Base-by-base conservation (phyloP, 2,888 invertebrate genomes). In the Oegoconia quadripuncta region DNA sequence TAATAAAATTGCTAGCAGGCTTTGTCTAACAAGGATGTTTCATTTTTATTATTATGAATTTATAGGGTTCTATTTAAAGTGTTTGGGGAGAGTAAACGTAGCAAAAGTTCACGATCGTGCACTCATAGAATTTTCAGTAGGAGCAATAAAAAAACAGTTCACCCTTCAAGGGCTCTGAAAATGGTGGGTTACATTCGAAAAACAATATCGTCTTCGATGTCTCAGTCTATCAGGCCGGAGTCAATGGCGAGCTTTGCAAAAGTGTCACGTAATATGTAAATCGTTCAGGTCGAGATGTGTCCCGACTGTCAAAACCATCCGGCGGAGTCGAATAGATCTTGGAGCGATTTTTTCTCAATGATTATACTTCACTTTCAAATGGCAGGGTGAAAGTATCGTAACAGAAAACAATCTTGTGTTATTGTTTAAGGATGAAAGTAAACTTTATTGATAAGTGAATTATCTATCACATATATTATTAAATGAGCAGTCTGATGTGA, bases 251-350 rank as follows among this genome's bases (percentile, higher is more conserved):
- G 66, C 68, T 84, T 67, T 63, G 75, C 65, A 86, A 87, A 81
- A 83, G 66, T 78, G 76, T 84, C 86, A 86, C 86, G 86, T 87
- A 81, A 74, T 84, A 87, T 87, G 84, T 86, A 87, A 86, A 87
- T 79, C 80, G 83, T 78, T 76, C 75, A 82, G 81, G 80, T 80
- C 73, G 80, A 71, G 74, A 80, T 84, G 86, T 77, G 84, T 74
- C 70, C 69, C 73, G 82, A 83, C 81, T 86, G 82, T 78, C 82
- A 84, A 83, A 76, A 60, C 57, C 82, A 82, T 64, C 73, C 68
- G 73, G 61, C 52, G 65, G 58, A 63, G 52, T 66, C 59, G 65
- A 65, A 74, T 69, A 74, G 68, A 74, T 77, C 75, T 74, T 59
- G 43, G 50, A 62, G 55, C 75, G 75, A 79, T 79, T 79, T 75